A percentile compares a stretch with the other conserved stretches of the same genome.
These are phyloP conservation scores for Fratercula arctica DNA, from an alignment of 2,797 vertebrate species.

Conservation along the genomic window DNA sequence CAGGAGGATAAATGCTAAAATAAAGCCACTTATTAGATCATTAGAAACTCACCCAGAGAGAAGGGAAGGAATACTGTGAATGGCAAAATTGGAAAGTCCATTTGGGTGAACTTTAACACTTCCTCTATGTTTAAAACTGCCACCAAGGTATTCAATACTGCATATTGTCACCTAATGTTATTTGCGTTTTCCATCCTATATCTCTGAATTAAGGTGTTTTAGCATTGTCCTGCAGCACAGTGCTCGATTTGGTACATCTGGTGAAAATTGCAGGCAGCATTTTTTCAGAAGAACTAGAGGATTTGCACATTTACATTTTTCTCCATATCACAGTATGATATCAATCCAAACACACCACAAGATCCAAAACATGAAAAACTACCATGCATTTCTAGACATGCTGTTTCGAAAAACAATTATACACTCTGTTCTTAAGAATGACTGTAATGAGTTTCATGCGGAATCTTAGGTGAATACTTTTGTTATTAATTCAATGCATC, in stretches of 20 bases:
- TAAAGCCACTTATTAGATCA: neutral
- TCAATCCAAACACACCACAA: accelerated
- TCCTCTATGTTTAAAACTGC: neutral
- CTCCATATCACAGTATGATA: neutral
- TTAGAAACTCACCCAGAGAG: neutral
- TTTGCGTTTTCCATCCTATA: neutral
- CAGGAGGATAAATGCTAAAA: neutral
- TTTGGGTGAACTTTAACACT: neutral
- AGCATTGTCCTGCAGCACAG: neutral
- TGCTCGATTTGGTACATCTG: neutral
- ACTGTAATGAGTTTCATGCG: neutral
- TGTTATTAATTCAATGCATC: neutral
- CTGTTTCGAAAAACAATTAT: neutral
- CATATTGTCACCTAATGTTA: neutral
- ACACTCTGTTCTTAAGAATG: neutral
- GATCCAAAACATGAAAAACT: neutral
- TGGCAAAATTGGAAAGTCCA: neutral
- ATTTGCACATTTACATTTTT: neutral
- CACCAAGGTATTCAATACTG: neutral
- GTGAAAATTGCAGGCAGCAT: neutral
- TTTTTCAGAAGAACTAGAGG: neutral
- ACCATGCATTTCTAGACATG: neutral
- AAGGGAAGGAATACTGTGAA: neutral
- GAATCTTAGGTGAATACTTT: neutral
- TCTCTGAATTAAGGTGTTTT: neutral